These are phyloP conservation scores for Dugesia japonica DNA, from an alignment of 2,888 invertebrate genomes.

Conservation along the genomic window DNA sequence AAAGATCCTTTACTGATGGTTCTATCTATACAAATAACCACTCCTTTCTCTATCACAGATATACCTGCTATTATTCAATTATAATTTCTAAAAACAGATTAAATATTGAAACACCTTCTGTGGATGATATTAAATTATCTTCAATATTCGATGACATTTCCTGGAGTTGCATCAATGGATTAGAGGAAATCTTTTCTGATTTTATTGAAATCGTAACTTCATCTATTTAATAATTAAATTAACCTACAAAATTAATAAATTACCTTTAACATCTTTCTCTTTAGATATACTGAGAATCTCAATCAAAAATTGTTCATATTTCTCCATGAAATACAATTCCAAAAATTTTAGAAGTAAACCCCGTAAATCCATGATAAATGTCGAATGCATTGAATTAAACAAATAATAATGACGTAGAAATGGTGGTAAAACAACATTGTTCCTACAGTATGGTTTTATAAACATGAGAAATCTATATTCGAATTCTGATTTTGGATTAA, in stretches of 20 bases:
- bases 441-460: neutral
- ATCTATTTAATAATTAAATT: neutral
- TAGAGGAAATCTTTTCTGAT: neutral
- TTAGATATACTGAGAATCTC: neutral
- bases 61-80: neutral
- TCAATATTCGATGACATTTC: constrained; percentile 4
- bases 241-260: neutral
- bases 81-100: too few species aligned
- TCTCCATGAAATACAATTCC: constrained; percentile 10
- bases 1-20: neutral
- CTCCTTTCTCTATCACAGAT: neutral
- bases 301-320: constrained; percentile 4
- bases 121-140: neutral
- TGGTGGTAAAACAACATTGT: neutral
- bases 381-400: neutral
- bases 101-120: neutral
- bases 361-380: neutral
- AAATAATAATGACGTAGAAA: neutral
- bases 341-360: neutral
- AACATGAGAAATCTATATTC: constrained; percentile 5
- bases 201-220: neutral
- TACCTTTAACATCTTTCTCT: neutral
- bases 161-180: neutral
- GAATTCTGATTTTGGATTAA: neutral
- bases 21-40: neutral